Percentiles rank a stretch among this genome's conserved stretches.
These are phyloP conservation scores for Thinocorus orbignyianus DNA, from an alignment of 2,113 vertebrate species.

Conservation along the genomic window DNA sequence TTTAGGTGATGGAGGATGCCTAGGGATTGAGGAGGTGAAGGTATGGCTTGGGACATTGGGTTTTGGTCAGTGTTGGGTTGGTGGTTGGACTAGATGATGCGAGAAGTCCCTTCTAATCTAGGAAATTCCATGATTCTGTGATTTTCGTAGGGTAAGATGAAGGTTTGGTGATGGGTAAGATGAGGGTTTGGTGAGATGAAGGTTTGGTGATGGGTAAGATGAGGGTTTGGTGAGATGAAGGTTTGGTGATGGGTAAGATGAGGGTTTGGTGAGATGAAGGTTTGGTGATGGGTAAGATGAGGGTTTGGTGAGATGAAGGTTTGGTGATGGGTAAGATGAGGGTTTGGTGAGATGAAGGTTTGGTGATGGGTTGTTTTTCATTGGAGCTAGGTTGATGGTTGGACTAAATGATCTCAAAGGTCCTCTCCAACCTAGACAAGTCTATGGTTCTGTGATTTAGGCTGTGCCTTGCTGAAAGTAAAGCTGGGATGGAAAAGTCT, in stretches of 20 bases:
- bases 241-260: not conserved
- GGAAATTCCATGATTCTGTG: no score
- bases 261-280: no score
- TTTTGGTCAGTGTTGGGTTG: no score
- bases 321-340: not conserved
- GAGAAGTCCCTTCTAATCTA: no score
- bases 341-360: no score
- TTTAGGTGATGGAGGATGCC: not conserved
- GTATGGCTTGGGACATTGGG: not conserved
- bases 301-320: no score
- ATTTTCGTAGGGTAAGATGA: not conserved
- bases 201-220: not conserved
- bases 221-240: no score
- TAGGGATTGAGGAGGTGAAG: rapidly evolving
- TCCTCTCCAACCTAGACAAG: no score
- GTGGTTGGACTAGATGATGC: no score
- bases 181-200: no score
- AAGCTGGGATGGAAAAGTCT: not conserved
- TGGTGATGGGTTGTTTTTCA: not conserved
- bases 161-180: not conserved
- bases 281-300: not conserved
- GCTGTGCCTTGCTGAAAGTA: not conserved
- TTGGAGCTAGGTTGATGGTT: no score
- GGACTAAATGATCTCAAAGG: no score
- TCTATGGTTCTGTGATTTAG: not conserved